These are phyloP conservation scores for Drosophila ochracea DNA, from an alignment of 2,888 invertebrate genomes.

Conservation along the genomic window DNA sequence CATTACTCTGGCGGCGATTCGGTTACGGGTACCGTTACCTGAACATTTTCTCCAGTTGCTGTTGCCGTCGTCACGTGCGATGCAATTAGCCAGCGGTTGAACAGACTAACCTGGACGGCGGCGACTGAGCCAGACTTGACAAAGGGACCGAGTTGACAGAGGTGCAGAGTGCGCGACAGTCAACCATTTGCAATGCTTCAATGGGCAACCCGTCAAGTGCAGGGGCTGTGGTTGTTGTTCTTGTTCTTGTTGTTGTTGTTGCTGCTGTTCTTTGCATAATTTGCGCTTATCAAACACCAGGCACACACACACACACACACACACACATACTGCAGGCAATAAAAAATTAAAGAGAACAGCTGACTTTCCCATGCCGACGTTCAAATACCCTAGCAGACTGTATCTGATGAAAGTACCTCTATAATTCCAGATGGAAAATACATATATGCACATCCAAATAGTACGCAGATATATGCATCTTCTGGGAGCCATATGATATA, in stretches of 20 bases:
- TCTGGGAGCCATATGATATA: not conserved
- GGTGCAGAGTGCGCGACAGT: slow-evolving; percentile 19
- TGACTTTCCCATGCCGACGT: slow-evolving; percentile 2
- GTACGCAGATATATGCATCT: not conserved
- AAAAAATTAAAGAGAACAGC: slow-evolving; percentile 7
- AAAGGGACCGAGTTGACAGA: not conserved
- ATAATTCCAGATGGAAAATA: not conserved
- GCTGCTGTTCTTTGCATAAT: slow-evolving; percentile 50
- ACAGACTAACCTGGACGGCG: slow-evolving; percentile 21
- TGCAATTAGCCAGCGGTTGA: slow-evolving; percentile 49
- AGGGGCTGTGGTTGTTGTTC: slow-evolving; percentile 22
- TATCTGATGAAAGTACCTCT: not conserved
- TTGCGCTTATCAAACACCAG: slow-evolving; percentile 59
- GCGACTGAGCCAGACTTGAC: not conserved
- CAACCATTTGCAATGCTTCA: slow-evolving; percentile 52
- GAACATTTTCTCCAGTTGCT: slow-evolving; percentile 9
- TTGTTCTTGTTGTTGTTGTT: slow-evolving; percentile 25
- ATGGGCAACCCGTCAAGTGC: slow-evolving; percentile 53
- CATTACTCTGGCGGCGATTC: slow-evolving; percentile 54
- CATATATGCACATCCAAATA: not conserved
- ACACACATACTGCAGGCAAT: slow-evolving; percentile 1
- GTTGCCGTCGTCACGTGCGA: slow-evolving; percentile 48
- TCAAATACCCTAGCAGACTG: not conserved
- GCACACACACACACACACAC: slow-evolving; percentile 9
- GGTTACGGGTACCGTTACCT: slow-evolving; percentile 43